Base-by-base conservation (phyloP, 2,888 invertebrate species). In the Desoria tigrina region DNA sequence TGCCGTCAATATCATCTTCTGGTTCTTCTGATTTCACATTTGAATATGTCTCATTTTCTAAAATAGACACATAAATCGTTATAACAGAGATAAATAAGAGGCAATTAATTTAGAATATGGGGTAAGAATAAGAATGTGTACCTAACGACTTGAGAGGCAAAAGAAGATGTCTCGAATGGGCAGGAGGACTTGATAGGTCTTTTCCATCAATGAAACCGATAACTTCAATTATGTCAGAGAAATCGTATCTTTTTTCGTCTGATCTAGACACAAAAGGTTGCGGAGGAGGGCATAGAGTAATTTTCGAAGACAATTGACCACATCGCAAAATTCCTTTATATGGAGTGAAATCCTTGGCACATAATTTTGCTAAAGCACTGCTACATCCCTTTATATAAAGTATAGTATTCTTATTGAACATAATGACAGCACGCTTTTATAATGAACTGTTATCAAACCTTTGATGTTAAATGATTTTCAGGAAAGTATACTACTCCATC, bases 181-280 rank as follows among this genome's bases (percentile, higher is more conserved):
- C 90, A 78, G 93, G 92, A 2, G 96, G 96, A 65, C 94, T 95
- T 37, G 90, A 90, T 59, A 95, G 87, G 78, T 96, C 95, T 2
- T 88, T 86, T 9, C 93, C 87, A n/a, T 89, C 86, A 58, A 97
- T 81, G 79, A 94, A 96, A 0, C 96, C 96, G 78, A 92, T 87
- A 21, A 96, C 87, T 79, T 90, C 89, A 61, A 96, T 84, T 58
- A 86, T 86, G 65, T 87, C 87, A 0, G 90, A 86, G 59, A 94
- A 83, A 68, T 84, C 85, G 79, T 81, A 84, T 65, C 82, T 86
- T 69, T 81, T 84, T 66, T 79, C 83, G 78, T 84, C 88, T 78
- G 32, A 58, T 60, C 72, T 62, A 2, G 65, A 68, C 28, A 74
- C 63, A 32, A 61, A 72, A 1, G 75, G 72, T 53, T 86, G 84